Evolutionary conservation across 2,113 vertebrate genomes (phyloP), one percentile per base, ranked within the genome.

Genomic region (Corydoras sp.): DNA sequence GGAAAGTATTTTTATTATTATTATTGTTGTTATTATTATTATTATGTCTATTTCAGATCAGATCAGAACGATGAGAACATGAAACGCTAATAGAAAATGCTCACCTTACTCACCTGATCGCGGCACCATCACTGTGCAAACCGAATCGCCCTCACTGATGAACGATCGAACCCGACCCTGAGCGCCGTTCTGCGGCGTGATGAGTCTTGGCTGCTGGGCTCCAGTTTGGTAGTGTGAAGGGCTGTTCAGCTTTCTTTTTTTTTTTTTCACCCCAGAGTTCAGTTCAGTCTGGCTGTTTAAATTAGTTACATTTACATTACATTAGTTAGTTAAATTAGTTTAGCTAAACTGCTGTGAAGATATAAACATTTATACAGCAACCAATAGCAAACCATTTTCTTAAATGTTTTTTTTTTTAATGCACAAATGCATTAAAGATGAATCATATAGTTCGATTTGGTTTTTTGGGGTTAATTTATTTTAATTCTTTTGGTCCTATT

Each of bases 61-160:
- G 83, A 90, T 90, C 81, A 87, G 86, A 84, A 80, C 85, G 66
- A 80, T 88, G 82, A 87, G 80, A 87, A 89, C 86, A 50, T 90
- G 86, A 90, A 66, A 64, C 29, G 43, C 15, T 83, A 70, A 77
- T 68, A 60, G 75, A 62, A 29, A 14, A n/a, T 0, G 6, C 48
- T 43, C 6, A 5, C 14, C 55, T 65, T 10, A 18, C 50, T 24
- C 13, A 55, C 12, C 14, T 13, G 18, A 56, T 35, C n/a, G 53
- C 29, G 2, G 12, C n/a, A 5, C 29, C 11, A 9, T 58, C 49
- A 4, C 61, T n/a, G 3, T 24, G 3, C 59, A 13, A 12, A 24
- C 31, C 10, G 6, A 12, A 13, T 6, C 29, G 12, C 30, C 69
- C 30, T 60, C 58, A 30, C 64, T 54, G 49, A 54, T 51, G 29